phyloP scores from a whole-genome alignment of 2,113 vertebrate genomes.

The Perca fluviatilis region DNA sequence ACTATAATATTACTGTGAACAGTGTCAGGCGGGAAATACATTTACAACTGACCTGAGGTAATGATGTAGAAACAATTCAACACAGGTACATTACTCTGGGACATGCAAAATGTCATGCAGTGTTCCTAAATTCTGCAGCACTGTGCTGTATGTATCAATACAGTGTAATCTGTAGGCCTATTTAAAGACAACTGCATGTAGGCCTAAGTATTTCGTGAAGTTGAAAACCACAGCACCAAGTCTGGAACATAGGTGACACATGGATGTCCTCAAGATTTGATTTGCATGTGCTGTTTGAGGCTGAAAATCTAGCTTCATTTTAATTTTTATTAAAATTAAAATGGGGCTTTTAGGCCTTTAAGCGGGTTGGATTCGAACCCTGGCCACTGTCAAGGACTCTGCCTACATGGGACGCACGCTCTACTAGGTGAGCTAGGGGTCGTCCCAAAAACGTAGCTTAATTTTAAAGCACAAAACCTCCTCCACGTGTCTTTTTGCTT shows the following conservation, averaged over 20 bases:
- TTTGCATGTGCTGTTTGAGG: not conserved
- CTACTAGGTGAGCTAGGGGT: too few relatives aligned
- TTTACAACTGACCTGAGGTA: constrained; percentile 1
- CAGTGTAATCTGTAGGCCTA: too few relatives aligned
- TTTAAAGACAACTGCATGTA: too few relatives aligned
- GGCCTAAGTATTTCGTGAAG: not conserved
- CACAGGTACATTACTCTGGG: not conserved
- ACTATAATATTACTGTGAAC: not conserved
- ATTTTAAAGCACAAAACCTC: not conserved
- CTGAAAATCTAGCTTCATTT: not conserved
- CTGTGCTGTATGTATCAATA: too few relatives aligned
- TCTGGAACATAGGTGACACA: not conserved
- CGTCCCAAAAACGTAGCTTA: too few relatives aligned
- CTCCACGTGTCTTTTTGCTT: not conserved
- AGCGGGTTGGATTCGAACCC: too few relatives aligned
- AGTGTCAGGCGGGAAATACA: constrained; percentile 23
- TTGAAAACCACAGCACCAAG: constrained; percentile 4
- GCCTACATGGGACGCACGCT: too few relatives aligned
- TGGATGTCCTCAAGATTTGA: constrained; percentile 1
- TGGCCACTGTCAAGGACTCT: too few relatives aligned
- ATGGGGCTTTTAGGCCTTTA: too few relatives aligned
- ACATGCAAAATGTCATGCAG: not conserved
- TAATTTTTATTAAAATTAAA: too few relatives aligned
- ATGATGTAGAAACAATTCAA: not conserved
- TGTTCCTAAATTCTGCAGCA: too few relatives aligned